Conservation (phyloP, 2,797 vertebrate species). For the Micromesistius poutassou region DNA sequence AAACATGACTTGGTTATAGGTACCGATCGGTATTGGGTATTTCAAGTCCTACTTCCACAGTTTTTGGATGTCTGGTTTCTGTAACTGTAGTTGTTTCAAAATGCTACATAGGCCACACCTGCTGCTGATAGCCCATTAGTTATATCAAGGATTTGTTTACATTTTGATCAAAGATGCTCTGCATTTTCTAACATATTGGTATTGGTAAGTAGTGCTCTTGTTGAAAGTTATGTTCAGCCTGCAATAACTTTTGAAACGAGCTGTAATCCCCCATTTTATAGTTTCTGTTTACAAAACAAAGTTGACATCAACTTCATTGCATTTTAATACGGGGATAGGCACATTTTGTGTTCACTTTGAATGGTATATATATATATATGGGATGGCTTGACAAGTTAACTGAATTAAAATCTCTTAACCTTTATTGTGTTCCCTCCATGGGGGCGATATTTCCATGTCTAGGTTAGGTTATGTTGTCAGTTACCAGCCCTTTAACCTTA, state of each 20-base stretch:
- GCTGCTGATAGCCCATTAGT: neutral
- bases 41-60: neutral
- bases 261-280: neutral
- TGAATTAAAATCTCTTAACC: neutral
- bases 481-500: slow-evolving; percentile 7
- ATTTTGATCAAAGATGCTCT: neutral
- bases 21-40: neutral
- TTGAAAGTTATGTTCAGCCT: neutral
- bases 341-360: neutral
- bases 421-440: neutral
- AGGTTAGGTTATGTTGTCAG: neutral
- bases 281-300: neutral
- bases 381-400: neutral
- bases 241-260: neutral
- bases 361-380: neutral
- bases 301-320: neutral
- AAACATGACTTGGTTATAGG: neutral
- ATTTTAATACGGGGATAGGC: neutral
- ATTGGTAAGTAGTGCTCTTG: neutral
- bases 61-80: neutral
- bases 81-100: neutral
- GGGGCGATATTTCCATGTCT: neutral
- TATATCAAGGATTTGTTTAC: neutral
- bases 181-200: neutral
- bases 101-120: neutral